Base-by-base conservation (phyloP, 2,113 vertebrate species). In the Numida meleagris region DNA sequence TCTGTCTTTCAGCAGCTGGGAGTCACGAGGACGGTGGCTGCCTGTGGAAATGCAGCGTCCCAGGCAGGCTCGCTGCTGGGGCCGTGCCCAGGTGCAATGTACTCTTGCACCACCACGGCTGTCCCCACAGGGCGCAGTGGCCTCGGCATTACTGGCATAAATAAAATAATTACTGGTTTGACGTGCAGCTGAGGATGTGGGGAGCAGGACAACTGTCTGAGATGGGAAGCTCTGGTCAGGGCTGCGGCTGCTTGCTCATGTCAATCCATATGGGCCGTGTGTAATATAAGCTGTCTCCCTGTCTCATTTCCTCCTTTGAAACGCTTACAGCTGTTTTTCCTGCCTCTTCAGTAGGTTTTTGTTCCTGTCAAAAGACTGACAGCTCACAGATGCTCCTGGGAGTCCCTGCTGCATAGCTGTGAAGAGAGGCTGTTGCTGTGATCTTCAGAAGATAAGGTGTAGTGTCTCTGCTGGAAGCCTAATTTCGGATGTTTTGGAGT, bases 321-420 rank as follows among this genome's bases (percentile, higher is more conserved):
- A 93, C 70, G 59, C 91, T 91, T 88, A 82, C 91, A 96, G 91
- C 87, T 96, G 93, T 85, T 92, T 92, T 50, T 91, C 38, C 59
- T 96, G 89, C 89, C 23, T 42, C 79, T 94, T 94, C 91, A 95
- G 94, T 79, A 95, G 78, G 70, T 59, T 95, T 95, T 96, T 95
- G 71, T 96, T 94, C 65, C 76, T 90, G 76, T 90, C 45, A 27
- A 73, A 78, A 75, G 90, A 90, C 51, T 94, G 94, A 92, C 77
- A 93, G 86, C 81, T 82, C 81, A 90, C 95, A 93, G 89, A 96
- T 94, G 95, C 89, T 94, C 78, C 67, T 84, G 53, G 34, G 57
- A 88, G 38, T 83, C 57, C 51, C 73, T 40, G 55, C 65, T 92
- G 77, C 66, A 50, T 79, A 75, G 31, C 58, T 82, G 53, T 61